These are phyloP conservation scores for Tadarida brasiliensis DNA, from an alignment of 2,797 vertebrate species.

Conservation along the genomic window DNA sequence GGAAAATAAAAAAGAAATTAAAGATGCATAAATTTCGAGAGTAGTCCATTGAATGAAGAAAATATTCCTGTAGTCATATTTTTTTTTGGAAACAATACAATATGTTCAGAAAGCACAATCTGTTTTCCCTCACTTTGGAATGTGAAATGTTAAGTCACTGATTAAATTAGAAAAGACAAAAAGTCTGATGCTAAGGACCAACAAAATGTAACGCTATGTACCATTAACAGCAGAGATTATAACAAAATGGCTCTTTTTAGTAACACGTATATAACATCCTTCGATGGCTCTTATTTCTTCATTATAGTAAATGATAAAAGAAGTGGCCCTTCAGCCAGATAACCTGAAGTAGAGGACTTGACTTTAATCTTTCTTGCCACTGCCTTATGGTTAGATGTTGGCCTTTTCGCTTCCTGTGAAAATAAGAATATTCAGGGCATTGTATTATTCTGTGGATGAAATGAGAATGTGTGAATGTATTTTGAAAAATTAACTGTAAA, in stretches of 20 bases:
- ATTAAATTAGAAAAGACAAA: slow-evolving; percentile 50
- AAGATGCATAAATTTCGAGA: background rate
- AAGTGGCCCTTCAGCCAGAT: slow-evolving; percentile 54
- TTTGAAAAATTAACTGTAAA: slow-evolving; percentile 52
- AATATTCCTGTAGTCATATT: background rate
- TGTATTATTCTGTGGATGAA: slow-evolving; percentile 56
- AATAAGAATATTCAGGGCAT: slow-evolving; percentile 62
- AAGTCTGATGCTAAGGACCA: background rate
- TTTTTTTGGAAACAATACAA: background rate
- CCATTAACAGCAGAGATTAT: background rate
- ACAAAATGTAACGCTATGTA: slow-evolving; percentile 1
- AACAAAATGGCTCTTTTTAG: background rate
- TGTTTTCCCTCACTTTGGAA: background rate
- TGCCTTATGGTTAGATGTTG: slow-evolving; percentile 55
- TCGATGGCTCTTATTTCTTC: slow-evolving; percentile 49
- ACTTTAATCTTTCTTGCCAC: slow-evolving; percentile 42
- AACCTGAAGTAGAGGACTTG: slow-evolving; percentile 67
- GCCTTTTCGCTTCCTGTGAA: slow-evolving; percentile 72
- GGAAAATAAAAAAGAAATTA: slow-evolving; percentile 10
- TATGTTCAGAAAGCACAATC: background rate
- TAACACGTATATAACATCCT: background rate
- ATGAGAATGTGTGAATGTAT: background rate
- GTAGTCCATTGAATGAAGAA: slow-evolving; percentile 23
- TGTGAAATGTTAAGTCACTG: slow-evolving; percentile 2
- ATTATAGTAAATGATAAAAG: slow-evolving; percentile 42